Evolutionary conservation across 1,140 invertebrate genomes (phyloP), one percentile per base, ranked within the genome.

Genomic region (Halictus rubicundus): DNA sequence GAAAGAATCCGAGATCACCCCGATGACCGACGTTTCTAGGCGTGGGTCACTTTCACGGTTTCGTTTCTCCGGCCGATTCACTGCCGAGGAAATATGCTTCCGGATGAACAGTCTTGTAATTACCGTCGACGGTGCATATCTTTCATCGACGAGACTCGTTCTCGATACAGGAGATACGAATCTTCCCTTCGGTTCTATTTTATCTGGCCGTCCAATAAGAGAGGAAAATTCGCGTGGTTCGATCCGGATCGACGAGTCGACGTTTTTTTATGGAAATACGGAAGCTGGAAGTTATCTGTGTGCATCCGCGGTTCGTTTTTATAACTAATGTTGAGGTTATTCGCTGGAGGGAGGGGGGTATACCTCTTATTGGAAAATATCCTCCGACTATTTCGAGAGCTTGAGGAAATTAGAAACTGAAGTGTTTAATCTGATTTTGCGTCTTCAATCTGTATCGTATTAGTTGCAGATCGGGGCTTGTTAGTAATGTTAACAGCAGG

Each of bases 21-120:
- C 19, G 32, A 19, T 21, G 9, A 19, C 9, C 49, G 8, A 23
- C 63, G 37, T 42, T 65, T 42, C 37, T 65, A 21, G 54, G 54
- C 19, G n/a, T 21, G 54, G 49, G 54, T 61, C 71, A 84, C 77
- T 83, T 83, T 84, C 81, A 65, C 81, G 57, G 37, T 65, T 83
- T 69, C 39, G 21, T 72, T 72, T 61, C 37, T 19, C 4, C 19
- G 5, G 32, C 32, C 42, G 42, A 12, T 12, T 46, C 42, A 12
- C 42, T 46, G 42, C 12, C 42, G 42, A 32, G 32, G 32, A 32
- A 32, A 32, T 2, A 32, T 32, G 32, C 32, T 32, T 32, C 32
- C 32, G 32, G 32, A 32, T 32, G 3, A 32, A 32, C 32, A 32
- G 32, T 32, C 32, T 32, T 5, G 32, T 32, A 32, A 32, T 32